Percentiles rank a stretch among this genome's conserved stretches.
phyloP scores from a whole-genome alignment of 2,888 invertebrate species.

The Mallateleia sp. region DNA sequence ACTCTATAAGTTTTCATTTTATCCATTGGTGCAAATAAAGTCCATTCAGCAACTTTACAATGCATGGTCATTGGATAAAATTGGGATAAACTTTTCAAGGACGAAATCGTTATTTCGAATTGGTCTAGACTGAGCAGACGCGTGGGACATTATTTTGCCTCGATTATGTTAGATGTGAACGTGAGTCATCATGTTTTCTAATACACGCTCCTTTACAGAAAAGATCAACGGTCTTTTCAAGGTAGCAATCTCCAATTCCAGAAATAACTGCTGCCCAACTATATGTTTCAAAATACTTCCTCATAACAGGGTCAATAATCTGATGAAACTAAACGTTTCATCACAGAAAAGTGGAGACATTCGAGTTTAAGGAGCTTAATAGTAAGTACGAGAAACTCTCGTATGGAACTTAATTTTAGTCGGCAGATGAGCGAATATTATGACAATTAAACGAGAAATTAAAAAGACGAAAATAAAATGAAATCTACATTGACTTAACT shows the following conservation, averaged over 20 bases:
- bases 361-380: too few relatives aligned
- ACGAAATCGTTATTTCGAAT: conserved; percentile 24
- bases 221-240: conserved; percentile 68
- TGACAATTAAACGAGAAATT: too few relatives aligned
- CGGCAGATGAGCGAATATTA: too few relatives aligned
- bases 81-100: conserved; percentile 30
- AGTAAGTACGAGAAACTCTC: too few relatives aligned
- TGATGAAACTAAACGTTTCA: conserved; percentile 44
- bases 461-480: too few relatives aligned
- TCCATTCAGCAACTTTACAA: too few relatives aligned
- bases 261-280: conserved; percentile 47
- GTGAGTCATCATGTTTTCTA: conserved; percentile 61
- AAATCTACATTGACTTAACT: too few relatives aligned
- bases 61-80: background rate
- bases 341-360: too few relatives aligned
- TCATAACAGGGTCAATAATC: conserved; percentile 60
- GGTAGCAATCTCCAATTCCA: conserved; percentile 53
- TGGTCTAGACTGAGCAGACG: conserved; percentile 21
- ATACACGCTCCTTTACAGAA: conserved; percentile 47
- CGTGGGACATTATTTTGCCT: conserved; percentile 49
- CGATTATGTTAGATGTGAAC: conserved; percentile 9
- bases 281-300: conserved; percentile 55
- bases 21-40: too few relatives aligned
- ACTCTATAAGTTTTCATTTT: too few relatives aligned
- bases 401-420: too few relatives aligned